A percentile compares a stretch with the other conserved stretches of the same genome.
phyloP scores from a whole-genome alignment of 2,113 vertebrate species.

The Patagioenas fasciata region DNA sequence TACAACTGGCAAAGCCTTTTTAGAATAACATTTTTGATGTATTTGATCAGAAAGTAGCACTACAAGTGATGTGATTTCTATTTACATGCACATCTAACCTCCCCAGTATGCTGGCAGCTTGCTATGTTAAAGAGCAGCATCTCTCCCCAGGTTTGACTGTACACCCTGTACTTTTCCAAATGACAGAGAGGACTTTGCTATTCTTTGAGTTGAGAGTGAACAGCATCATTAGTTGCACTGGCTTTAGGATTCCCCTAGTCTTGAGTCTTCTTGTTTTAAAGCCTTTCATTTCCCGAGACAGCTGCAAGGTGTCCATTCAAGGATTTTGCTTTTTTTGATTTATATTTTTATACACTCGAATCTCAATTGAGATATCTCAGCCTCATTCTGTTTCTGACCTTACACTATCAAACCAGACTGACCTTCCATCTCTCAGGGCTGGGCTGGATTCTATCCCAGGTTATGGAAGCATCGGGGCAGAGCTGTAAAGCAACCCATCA shows the following conservation, averaged over 20 bases:
- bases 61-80: background rate
- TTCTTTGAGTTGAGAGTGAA: background rate
- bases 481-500: conserved; percentile 74
- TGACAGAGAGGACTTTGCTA: background rate
- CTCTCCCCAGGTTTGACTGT: background rate
- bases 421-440: conserved; percentile 74
- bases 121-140: background rate
- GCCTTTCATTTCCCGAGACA: conserved; percentile 71
- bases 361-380: conserved; percentile 69
- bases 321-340: conserved; percentile 79
- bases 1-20: background rate
- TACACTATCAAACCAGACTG: conserved; percentile 60
- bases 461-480: conserved; percentile 67
- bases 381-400: conserved; percentile 78
- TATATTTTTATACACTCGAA: conserved; percentile 73
- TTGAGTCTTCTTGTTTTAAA: conserved; percentile 67
- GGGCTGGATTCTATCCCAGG: conserved; percentile 71
- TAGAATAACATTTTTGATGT: background rate
- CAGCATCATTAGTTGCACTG: conserved; percentile 13
- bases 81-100: background rate
- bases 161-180: background rate
- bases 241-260: background rate
- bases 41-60: background rate
- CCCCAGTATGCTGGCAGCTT: background rate
- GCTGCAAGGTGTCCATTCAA: conserved; percentile 76